These are phyloP conservation scores for Oreortyx pictus DNA, from an alignment of 2,797 vertebrate species.

Conservation along the genomic window DNA sequence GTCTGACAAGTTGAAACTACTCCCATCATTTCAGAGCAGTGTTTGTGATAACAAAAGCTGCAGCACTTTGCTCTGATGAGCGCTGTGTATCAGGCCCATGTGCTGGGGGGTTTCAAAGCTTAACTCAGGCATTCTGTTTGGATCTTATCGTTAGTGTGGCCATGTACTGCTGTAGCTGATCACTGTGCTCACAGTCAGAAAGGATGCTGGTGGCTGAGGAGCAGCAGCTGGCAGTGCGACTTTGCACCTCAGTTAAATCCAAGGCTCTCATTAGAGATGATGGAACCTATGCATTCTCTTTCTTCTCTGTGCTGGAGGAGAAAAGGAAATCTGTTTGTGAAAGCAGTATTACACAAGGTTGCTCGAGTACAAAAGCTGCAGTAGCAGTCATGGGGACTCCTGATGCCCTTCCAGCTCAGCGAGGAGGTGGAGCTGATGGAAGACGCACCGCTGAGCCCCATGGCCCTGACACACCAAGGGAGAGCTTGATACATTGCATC, in stretches of 20 bases:
- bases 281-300: not conserved
- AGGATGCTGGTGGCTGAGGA: not conserved
- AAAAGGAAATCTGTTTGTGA: not conserved
- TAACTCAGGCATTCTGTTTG: not conserved
- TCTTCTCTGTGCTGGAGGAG: not conserved
- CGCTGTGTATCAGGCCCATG: not conserved
- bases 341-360: not conserved
- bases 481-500: not conserved
- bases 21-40: not conserved
- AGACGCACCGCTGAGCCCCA: not conserved
- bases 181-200: not conserved
- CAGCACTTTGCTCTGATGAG: not conserved
- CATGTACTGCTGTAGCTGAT: not conserved
- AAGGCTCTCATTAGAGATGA: not conserved
- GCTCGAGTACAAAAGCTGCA: not conserved
- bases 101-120: not conserved
- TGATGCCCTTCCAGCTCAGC: not conserved
- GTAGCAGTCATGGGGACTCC: not conserved
- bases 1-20: not conserved
- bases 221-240: not conserved
- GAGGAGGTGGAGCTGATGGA: not conserved
- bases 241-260: not conserved
- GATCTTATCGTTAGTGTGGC: not conserved
- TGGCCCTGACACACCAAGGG: not conserved
- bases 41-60: not conserved